These are phyloP conservation scores for Papilio demoleus DNA, from an alignment of 2,888 invertebrate species.

Conservation along the genomic window DNA sequence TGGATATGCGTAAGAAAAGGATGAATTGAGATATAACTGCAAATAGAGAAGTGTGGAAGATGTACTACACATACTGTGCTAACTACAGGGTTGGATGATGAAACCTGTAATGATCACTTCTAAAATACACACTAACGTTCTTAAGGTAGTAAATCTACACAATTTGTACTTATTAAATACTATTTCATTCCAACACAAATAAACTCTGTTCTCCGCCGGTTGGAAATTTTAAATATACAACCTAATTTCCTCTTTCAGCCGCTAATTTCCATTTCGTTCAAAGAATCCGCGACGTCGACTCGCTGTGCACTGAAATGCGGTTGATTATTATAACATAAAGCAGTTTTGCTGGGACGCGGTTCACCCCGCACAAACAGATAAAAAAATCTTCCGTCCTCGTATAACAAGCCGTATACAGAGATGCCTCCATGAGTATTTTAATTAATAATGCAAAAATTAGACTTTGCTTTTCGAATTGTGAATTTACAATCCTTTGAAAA, in stretches of 20 bases:
- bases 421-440: conserved; percentile 52
- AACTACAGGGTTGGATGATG: no score
- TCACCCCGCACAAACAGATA: conserved; percentile 52
- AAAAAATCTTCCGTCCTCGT: conserved; percentile 51
- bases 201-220: neutral
- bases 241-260: conserved; percentile 59
- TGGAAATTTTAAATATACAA: conserved; percentile 24
- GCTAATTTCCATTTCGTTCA: conserved; percentile 58
- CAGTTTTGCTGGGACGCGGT: conserved; percentile 56
- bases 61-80: no score
- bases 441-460: conserved; percentile 57
- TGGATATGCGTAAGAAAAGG: no score
- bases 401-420: conserved; percentile 57
- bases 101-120: no score
- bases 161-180: neutral
- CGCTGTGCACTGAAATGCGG: conserved; percentile 58
- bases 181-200: neutral
- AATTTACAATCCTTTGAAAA: conserved; percentile 3
- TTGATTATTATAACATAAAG: conserved; percentile 72
- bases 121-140: neutral
- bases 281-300: conserved; percentile 51
- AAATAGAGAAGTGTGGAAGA: no score
- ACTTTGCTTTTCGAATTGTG: conserved; percentile 49
- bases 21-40: no score
- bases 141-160: neutral